These are phyloP conservation scores for Drosophila micromelanica DNA, from an alignment of 1,140 invertebrate genomes.

Conservation along the genomic window DNA sequence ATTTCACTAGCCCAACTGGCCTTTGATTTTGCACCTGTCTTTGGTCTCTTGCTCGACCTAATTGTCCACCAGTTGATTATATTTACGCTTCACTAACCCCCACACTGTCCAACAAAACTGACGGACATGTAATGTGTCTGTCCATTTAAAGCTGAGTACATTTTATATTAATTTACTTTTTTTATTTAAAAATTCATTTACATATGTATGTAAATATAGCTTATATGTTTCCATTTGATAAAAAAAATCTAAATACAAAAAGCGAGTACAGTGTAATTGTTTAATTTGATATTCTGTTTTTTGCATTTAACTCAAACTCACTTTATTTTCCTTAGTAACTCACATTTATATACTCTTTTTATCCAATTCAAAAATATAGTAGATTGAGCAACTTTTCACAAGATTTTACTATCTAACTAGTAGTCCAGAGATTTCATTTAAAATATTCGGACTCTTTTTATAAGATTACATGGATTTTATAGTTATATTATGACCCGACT, in stretches of 20 bases:
- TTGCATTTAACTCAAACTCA: background rate
- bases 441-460: no score
- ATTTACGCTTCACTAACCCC: slow-evolving; percentile 22
- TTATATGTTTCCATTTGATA: no score
- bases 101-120: slow-evolving; percentile 13
- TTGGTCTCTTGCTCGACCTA: slow-evolving; percentile 2
- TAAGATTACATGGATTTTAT: no score
- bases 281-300: slow-evolving; percentile 22
- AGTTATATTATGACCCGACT: no score
- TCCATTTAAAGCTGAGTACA: no score
- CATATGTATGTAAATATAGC: no score
- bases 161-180: no score
- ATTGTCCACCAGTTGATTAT: slow-evolving; percentile 45
- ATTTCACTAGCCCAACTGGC: slow-evolving; percentile 47
- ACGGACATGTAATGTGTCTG: background rate
- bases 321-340: slow-evolving; percentile 6
- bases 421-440: no score
- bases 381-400: background rate
- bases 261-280: slow-evolving; percentile 29
- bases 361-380: background rate
- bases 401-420: no score
- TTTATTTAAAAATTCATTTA: no score
- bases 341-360: slow-evolving; percentile 8
- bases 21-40: slow-evolving; percentile 1
- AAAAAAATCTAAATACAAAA: background rate